Evolutionary conservation across 1,140 invertebrate species (phyloP), one percentile per base, ranked within the genome.

Genomic region (Hormaphis cornu): DNA sequence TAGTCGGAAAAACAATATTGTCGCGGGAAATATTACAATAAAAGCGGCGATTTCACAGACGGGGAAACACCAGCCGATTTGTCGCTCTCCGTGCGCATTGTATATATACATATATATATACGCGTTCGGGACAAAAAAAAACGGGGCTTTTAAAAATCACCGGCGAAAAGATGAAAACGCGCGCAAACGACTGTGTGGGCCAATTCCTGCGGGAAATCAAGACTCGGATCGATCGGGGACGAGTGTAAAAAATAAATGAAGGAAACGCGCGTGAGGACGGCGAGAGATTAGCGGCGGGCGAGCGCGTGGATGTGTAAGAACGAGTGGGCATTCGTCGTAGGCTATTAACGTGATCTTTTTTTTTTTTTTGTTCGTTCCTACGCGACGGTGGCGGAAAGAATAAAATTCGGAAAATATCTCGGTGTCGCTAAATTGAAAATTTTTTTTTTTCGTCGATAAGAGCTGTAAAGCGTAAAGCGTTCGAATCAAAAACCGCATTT

Each of bases 71-170:
- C 53, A 16, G 33, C 28, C 53, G 24, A 35, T 37, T 56, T 35
- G 52, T 54, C 10, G 33, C 12, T 9, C 18, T 30, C 16, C 8
- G n/a, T 8, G 3, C 50, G 16, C 20, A 18, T 40, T 35, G n/a
- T n/a, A n/a, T n/a, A n/a, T n/a, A n/a, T n/a, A n/a, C n/a, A n/a
- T n/a, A n/a, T n/a, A n/a, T n/a, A n/a, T n/a, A n/a, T n/a, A n/a
- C n/a, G n/a, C n/a, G n/a, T n/a, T n/a, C n/a, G 37, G 37, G 14
- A 40, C 7, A 14, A 40, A 14, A 8, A 14, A 7, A 40, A 63
- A 63, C 37, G 30, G n/a, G n/a, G 58, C 58, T 63, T 63, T 46
- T 63, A 46, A 63, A 42, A 63, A 63, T 46, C 58, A 28, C n/a
- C 26, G 40, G 35, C 5, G 20, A 18, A 44, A 46, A 44, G 40